phyloP scores from a whole-genome alignment of 2,113 vertebrate species.

The Epinephelus cyanopodus region DNA sequence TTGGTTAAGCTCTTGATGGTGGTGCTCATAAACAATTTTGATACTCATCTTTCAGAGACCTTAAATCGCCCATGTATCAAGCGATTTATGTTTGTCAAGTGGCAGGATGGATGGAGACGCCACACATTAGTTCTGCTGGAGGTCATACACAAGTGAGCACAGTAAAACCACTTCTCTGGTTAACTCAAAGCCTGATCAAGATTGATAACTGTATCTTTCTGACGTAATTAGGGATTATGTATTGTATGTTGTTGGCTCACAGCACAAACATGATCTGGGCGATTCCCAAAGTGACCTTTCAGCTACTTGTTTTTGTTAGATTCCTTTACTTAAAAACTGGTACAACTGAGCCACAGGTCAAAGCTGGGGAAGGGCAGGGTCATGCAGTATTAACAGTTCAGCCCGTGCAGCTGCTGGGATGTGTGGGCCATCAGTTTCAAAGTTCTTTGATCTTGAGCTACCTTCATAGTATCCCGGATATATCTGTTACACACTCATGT shows the following conservation, averaged over 20 bases:
- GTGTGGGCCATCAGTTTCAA: slow-evolving; percentile 6
- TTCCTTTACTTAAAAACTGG: background rate
- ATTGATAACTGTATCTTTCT: background rate
- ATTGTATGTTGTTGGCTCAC: background rate
- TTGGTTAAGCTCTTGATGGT: slow-evolving; percentile 17
- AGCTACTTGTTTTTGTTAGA: background rate
- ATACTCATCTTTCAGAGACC: slow-evolving; percentile 18
- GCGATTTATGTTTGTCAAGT: slow-evolving; percentile 8
- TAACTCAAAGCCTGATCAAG: background rate
- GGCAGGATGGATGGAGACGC: slow-evolving; percentile 22
- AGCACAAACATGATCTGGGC: background rate
- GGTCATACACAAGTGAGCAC: slow-evolving; percentile 16
- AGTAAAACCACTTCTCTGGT: background rate
- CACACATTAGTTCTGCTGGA: slow-evolving; percentile 16
- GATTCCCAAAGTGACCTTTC: background rate
- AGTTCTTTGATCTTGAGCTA: slow-evolving; percentile 23
- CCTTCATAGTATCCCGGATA: slow-evolving; percentile 22
- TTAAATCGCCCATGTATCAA: slow-evolving; percentile 1
- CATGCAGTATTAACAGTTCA: slow-evolving; percentile 1
- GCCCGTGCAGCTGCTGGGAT: background rate
- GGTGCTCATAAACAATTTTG: slow-evolving; percentile 13
- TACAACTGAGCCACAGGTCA: background rate
- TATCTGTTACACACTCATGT: slow-evolving; percentile 31
- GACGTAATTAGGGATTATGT: background rate
- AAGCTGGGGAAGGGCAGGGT: background rate